These are phyloP conservation scores for Nycteola revayana DNA, from an alignment of 2,888 invertebrate species.

Conservation along the genomic window DNA sequence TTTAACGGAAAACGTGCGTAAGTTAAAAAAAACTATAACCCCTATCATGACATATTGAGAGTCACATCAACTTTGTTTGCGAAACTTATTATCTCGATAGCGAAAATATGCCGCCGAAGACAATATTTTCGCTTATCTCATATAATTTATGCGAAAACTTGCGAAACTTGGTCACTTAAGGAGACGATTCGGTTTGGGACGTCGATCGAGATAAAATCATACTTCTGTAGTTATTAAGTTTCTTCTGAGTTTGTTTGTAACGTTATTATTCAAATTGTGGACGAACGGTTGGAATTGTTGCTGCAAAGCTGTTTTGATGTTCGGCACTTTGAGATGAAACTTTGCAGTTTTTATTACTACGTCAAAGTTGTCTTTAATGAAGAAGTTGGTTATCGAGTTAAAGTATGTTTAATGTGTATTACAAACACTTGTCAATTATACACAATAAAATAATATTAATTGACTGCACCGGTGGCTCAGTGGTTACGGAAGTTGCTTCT, in stretches of 20 bases:
- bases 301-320: not conserved
- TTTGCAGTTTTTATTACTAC: too few relatives aligned
- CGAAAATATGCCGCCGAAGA: slow-evolving; percentile 72
- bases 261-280: slow-evolving; percentile 30
- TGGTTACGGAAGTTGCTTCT: too few relatives aligned
- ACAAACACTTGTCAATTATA: too few relatives aligned
- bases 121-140: slow-evolving; percentile 79
- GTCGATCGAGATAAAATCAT: slow-evolving; percentile 65
- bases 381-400: too few relatives aligned
- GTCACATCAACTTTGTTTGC: slow-evolving; percentile 58
- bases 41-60: slow-evolving; percentile 42
- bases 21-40: slow-evolving; percentile 8
- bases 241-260: slow-evolving; percentile 12
- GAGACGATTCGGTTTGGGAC: slow-evolving; percentile 63
- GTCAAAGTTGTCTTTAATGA: too few relatives aligned
- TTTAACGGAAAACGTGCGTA: too few relatives aligned
- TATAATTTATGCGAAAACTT: slow-evolving; percentile 79
- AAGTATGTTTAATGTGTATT: too few relatives aligned
- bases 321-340: slow-evolving; percentile 3
- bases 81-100: slow-evolving; percentile 66
- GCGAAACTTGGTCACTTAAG: slow-evolving; percentile 65
- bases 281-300: slow-evolving; percentile 18
- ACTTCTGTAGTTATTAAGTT: slow-evolving; percentile 30
- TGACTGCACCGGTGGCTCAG: too few relatives aligned
- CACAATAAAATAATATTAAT: too few relatives aligned